Base-by-base conservation (phyloP, 1,140 invertebrate genomes). In the Coelopa frigida region DNA sequence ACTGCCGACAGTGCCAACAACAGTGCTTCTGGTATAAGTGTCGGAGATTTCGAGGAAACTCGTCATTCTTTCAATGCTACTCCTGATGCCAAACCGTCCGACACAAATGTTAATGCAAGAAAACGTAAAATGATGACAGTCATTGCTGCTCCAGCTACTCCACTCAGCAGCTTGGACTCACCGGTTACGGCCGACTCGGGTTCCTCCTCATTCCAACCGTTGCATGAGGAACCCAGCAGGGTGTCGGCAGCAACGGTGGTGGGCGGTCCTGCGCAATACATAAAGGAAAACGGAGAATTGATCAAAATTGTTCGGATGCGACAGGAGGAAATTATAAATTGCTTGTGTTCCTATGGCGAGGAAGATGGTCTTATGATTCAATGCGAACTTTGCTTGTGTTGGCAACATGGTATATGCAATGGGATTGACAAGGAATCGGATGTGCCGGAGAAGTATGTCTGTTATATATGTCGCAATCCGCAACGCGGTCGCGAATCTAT, bases 351-450 rank as follows among this genome's bases (percentile, higher is more conserved):
- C 17, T 78, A 78, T 57, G 80, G 78, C 49, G 90, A 94, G 71
- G 92, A 95, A 71, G 90, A 93, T 68, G 92, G 91, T 4, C 71
- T 94, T 4, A 95, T 94, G 90, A 88, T 95, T 55, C 83, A 96
- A 75, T 96, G 93, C 72, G 93, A 96, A 63, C 73, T 93, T 17
- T 95, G 92, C 60, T 72, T 94, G 10, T 92, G 89, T 66, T 96
- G 92, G 93, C 92, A 95, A 69, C 92, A 95, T 69, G 90, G 88
- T 1, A 75, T 80, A 29, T 96, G 91, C 58, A 87, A 91, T 64
- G 82, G 83, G 35, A 89, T 93, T 48, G 79, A 85, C 46, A 78
- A 76, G 23, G 87, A 90, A 54, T 60, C 72, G 10, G 78, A 92
- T 66, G 87, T 94, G 10, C 90, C 91, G 0, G 86, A 90, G 36